Conservation (phyloP, 2,797 vertebrate species). For the Crax fasciolata region DNA sequence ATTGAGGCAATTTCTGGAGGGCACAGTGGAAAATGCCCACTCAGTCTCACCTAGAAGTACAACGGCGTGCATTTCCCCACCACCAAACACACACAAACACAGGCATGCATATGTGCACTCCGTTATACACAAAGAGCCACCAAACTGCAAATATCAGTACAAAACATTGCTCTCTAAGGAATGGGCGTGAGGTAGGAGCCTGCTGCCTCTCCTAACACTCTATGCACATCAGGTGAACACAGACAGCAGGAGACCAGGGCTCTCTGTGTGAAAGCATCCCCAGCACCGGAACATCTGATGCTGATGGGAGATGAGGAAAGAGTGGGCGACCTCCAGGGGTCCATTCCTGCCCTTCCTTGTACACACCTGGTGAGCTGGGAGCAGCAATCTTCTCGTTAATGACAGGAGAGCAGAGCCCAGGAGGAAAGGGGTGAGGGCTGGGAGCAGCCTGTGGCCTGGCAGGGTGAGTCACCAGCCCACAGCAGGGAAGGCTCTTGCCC, state of each 20-base stretch:
- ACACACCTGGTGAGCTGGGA: background rate
- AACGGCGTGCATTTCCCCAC: fast-evolving
- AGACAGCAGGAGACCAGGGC: background rate
- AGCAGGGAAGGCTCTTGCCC: background rate
- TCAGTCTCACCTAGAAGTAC: background rate
- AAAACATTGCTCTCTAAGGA: background rate
- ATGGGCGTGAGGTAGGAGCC: background rate
- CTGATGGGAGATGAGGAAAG: background rate
- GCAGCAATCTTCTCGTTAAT: background rate
- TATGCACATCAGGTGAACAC: background rate
- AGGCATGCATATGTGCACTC: background rate
- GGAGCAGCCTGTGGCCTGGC: background rate
- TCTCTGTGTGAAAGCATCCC: fast-evolving
- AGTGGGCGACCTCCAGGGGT: background rate
- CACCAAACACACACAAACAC: background rate
- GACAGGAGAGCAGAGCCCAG: background rate
- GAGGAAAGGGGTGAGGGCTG: background rate
- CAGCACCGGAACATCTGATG: fast-evolving
- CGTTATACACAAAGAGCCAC: background rate
- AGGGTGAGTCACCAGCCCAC: background rate
- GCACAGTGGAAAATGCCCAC: background rate
- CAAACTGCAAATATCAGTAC: background rate
- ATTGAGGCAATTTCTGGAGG: background rate
- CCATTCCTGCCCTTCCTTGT: background rate
- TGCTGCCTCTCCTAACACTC: background rate